Evolutionary conservation across 1,140 invertebrate genomes (phyloP).

Genomic region (Drosophila busckii): DNA sequence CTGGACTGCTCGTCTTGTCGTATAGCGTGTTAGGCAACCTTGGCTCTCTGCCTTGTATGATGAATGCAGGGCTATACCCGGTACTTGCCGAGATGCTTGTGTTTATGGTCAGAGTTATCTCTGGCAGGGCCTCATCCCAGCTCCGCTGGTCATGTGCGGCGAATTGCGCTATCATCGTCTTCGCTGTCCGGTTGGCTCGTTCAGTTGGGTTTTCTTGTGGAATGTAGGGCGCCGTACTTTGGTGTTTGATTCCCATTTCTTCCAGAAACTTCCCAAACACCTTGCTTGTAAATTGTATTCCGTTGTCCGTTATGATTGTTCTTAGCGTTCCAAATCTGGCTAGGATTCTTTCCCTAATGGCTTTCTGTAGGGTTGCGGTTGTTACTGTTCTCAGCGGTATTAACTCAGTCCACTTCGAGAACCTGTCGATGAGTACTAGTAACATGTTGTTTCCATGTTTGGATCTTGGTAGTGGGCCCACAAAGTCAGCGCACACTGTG

Average conservation of each 20-base stretch:
- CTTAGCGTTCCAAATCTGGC: neutral
- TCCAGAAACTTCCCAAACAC: neutral
- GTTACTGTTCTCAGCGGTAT: neutral
- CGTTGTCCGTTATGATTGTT: neutral
- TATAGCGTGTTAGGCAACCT: too few relatives aligned
- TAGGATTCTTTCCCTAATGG: neutral
- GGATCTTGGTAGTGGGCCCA: slow-evolving; percentile 2
- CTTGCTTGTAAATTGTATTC: neutral
- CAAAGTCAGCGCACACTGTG: too few relatives aligned
- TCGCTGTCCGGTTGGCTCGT: too few relatives aligned
- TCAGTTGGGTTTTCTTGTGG: too few relatives aligned
- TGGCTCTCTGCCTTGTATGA: too few relatives aligned
- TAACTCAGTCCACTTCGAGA: slow-evolving; percentile 10
- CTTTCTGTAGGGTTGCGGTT: neutral
- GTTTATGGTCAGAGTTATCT: too few relatives aligned
- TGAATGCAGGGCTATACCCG: too few relatives aligned
- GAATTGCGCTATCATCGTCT: too few relatives aligned
- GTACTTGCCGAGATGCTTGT: too few relatives aligned
- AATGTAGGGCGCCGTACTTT: neutral
- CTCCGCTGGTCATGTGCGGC: too few relatives aligned
- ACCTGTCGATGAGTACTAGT: slow-evolving; percentile 4
- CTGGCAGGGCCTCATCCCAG: too few relatives aligned
- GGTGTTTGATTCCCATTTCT: neutral
- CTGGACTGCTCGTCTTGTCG: too few relatives aligned
- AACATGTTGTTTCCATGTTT: slow-evolving; percentile 8